Conservation (phyloP, 2,113 vertebrate species). For the Lycaon pictus region DNA sequence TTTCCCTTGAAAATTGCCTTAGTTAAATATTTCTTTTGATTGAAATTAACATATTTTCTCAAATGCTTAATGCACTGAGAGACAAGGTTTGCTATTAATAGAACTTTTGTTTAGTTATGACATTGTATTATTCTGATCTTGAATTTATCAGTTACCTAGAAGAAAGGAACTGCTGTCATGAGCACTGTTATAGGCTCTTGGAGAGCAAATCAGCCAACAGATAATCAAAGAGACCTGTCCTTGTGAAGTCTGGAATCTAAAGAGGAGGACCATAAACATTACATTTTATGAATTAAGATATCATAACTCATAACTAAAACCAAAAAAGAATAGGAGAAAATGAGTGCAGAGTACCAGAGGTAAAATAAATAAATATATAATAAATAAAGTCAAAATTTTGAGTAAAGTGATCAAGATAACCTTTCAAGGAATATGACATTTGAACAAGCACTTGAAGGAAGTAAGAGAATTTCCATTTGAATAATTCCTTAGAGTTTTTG, state of each 20-base stretch:
- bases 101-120: neutral
- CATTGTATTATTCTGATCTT: neutral
- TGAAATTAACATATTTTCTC: neutral
- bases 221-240: neutral
- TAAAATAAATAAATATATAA: neutral
- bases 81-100: neutral
- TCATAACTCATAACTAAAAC: neutral
- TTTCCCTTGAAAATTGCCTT: neutral
- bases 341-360: neutral
- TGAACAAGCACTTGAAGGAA: neutral
- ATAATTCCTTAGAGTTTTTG: neutral
- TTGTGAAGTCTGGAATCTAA: neutral
- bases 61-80: neutral
- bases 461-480: neutral
- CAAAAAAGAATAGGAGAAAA: neutral
- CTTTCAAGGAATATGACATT: neutral
- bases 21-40: neutral
- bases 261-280: neutral
- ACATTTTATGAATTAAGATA: neutral
- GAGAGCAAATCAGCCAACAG: neutral
- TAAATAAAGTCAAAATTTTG: neutral
- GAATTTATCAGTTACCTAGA: neutral
- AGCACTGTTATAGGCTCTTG: neutral
- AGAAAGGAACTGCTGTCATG: neutral
- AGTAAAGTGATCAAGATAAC: neutral